These are phyloP conservation scores for Rhagoletis pomonella DNA, from an alignment of 1,140 invertebrate species.

Conservation along the genomic window DNA sequence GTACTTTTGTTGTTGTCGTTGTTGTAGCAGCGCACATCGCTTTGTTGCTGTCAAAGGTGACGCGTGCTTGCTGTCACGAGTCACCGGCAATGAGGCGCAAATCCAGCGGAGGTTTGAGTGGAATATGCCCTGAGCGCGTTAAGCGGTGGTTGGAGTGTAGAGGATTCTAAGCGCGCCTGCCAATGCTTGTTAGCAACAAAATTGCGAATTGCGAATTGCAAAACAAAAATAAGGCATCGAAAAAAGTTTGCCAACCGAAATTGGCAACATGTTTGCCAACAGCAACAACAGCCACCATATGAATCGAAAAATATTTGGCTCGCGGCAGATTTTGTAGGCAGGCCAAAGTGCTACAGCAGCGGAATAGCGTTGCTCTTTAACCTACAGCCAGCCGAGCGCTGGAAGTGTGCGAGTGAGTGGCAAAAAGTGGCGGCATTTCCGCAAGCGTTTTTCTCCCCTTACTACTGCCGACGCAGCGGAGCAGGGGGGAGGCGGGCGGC, in stretches of 20 bases:
- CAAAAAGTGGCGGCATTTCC: neutral
- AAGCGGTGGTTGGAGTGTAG: neutral
- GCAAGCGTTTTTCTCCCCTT: neutral
- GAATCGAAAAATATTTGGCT: neutral
- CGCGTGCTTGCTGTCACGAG: constrained; percentile 26
- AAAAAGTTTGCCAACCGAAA: constrained; percentile 66
- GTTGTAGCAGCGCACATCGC: neutral
- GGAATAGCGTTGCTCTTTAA: neutral
- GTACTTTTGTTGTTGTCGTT: neutral
- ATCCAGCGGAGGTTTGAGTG: neutral
- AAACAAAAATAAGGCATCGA: constrained; percentile 56
- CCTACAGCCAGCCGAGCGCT: neutral
- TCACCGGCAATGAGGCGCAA: constrained; percentile 21
- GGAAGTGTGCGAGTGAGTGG: neutral
- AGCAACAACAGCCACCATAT: constrained; percentile 51
- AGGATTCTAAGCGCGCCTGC: neutral
- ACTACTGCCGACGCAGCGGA: neutral
- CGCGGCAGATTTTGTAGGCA: neutral
- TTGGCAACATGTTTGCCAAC: constrained; percentile 72
- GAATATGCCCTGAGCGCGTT: neutral
- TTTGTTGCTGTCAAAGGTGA: constrained; percentile 53
- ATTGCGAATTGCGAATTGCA: constrained; percentile 58
- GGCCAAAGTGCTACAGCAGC: constrained; percentile 1
- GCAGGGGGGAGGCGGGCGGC: neutral
- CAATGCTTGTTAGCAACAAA: constrained; percentile 69